Evolutionary conservation across 2,113 vertebrate genomes (phyloP).

Genomic region (Thermophis baileyi): DNA sequence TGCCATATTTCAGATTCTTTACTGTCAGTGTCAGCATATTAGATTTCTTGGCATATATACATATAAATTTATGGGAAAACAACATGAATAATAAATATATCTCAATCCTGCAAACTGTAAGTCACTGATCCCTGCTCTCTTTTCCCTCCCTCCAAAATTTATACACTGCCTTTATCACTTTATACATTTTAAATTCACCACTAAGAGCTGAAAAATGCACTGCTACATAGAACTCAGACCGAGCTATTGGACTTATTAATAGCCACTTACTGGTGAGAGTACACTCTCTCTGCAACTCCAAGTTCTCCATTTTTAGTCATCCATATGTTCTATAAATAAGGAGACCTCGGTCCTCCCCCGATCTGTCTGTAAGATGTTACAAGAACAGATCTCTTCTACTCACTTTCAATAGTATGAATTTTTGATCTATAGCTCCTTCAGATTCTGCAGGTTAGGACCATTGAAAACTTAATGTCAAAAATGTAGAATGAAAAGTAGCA

Average conservation of each 20-base stretch:
- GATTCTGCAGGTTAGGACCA: neutral
- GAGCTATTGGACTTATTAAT: neutral
- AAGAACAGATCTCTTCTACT: neutral
- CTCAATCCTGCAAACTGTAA: neutral
- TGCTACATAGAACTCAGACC: neutral
- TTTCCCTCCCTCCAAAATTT: slow-evolving; percentile 1
- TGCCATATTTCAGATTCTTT: slow-evolving; percentile 21
- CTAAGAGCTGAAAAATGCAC: neutral
- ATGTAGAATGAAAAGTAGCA: neutral
- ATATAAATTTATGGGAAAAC: neutral
- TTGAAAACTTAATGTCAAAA: neutral
- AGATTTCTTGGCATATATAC: slow-evolving; percentile 2
- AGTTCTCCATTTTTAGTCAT: neutral
- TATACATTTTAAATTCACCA: neutral
- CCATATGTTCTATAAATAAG: neutral
- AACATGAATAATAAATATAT: slow-evolving; percentile 15
- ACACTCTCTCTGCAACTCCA: neutral
- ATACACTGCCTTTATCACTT: neutral
- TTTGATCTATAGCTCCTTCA: neutral
- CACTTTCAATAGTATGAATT: neutral
- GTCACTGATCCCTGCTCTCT: neutral
- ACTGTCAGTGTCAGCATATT: neutral
- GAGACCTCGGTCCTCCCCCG: neutral
- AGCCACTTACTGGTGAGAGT: neutral
- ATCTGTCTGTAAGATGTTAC: neutral